A percentile compares a stretch with the other conserved stretches of the same genome.
phyloP scores from a whole-genome alignment of 2,888 invertebrate species.

The Omphaloscelis lunosa region DNA sequence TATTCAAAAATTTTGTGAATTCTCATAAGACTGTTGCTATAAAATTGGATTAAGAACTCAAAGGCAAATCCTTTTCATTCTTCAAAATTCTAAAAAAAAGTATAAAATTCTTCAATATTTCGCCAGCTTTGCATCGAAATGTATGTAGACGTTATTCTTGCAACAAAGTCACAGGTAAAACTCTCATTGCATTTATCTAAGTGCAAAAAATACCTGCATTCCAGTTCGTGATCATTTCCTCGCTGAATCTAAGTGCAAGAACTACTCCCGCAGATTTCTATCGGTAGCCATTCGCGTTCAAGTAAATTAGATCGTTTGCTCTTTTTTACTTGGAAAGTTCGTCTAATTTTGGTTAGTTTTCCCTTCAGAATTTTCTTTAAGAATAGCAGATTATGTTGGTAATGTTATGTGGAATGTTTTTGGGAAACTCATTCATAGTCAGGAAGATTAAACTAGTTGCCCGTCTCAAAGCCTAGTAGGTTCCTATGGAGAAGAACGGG shows the following conservation, averaged over 20 bases:
- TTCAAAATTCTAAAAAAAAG: not conserved
- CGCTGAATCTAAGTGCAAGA: constrained; percentile 38
- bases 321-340: constrained; percentile 19
- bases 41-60: too few species aligned
- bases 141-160: constrained; percentile 7
- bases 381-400: not conserved
- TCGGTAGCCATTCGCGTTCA: constrained; percentile 33
- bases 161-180: constrained; percentile 36
- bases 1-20: too few species aligned
- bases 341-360: constrained; percentile 12
- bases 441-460: not conserved
- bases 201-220: constrained; percentile 31
- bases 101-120: not conserved
- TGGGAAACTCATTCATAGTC: not conserved
- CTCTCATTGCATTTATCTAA: constrained; percentile 35
- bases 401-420: not conserved
- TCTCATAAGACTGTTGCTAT: too few species aligned
- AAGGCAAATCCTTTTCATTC: not conserved
- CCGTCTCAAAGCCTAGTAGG: not conserved
- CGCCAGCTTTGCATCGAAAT: not conserved
- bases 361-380: not conserved
- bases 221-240: constrained; percentile 43
- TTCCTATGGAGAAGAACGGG: too few species aligned
- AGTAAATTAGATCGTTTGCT: constrained; percentile 51
- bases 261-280: constrained; percentile 59